Base-by-base conservation (phyloP, 30 jellyfish, hydroid and myxozoan species). In the Cassiopea andromeda region DNA sequence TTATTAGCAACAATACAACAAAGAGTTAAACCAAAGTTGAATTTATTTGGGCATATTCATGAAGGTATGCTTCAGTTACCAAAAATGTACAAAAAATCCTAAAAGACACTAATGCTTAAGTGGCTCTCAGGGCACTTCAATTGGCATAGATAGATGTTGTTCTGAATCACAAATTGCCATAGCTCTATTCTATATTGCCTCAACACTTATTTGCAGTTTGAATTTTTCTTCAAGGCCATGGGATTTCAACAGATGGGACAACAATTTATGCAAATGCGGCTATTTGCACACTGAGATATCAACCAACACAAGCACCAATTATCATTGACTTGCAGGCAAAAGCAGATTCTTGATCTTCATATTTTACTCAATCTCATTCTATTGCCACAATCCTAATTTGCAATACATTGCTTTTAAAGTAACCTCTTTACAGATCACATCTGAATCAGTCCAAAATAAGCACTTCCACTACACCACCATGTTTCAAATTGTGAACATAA, bases 41-140 rank as follows among this genome's bases (percentile, higher is more conserved):
- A 91, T 73, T 91, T 92, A 1, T 96, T 96, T 88, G 99, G 99
- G 18, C 99, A 96, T 77, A 96, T 96, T 7, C 99, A 96, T 80
- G 99, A 96, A 92, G 98, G 97, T 91, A 48, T n/a, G 79, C 0
- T 64, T 64, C 43, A 64, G 8, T 64, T 4, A 6, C 14, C 13
- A 58, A 6, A 6, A 6, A 58, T 58, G 14, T 14, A 58, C 8
- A 7, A 58, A 6, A 6, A 6, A 14, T 58, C 8, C 13, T 58
- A 58, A 58, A 6, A 58, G 14, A 58, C 13, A 58, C 14, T 58
- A 58, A 7, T 58, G 68, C 14, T 58, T 6, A 58, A 7, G 13
- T 7, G 68, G 8, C 68, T 58, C 13, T 14, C 68, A 58, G 68
- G 68, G 14, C 14, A 14, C 68, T 14, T 6, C 68, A 58, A 14